These are phyloP conservation scores for Chaenocephalus aceratus DNA, from an alignment of 2,113 vertebrate genomes.

Conservation along the genomic window DNA sequence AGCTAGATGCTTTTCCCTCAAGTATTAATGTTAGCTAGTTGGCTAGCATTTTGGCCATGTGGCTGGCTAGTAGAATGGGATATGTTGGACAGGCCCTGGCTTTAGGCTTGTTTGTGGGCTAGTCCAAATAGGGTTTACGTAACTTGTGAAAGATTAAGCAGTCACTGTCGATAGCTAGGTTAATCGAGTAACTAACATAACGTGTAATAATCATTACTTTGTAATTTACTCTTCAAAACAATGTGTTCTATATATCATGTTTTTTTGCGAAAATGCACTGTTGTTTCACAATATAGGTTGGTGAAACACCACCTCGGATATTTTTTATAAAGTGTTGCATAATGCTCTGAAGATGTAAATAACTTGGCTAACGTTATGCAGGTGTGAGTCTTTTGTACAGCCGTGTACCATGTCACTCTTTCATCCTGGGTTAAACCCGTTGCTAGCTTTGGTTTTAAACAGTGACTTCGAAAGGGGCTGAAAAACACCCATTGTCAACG, in stretches of 20 bases:
- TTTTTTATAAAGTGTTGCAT: conserved; percentile 45
- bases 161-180: conserved; percentile 44
- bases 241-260: fast-evolving
- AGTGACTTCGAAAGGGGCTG: not conserved
- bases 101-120: conserved; percentile 56
- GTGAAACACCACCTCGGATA: not conserved
- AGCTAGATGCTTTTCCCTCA: conserved; percentile 33
- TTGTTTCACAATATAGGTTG: not conserved
- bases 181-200: conserved; percentile 10
- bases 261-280: not conserved
- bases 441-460: conserved; percentile 14
- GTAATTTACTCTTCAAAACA: not conserved
- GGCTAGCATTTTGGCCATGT: conserved; percentile 76
- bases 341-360: conserved; percentile 39
- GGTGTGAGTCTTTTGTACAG: not conserved
- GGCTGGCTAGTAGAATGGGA: conserved; percentile 51
- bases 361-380: conserved; percentile 7
- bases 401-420: conserved; percentile 17
- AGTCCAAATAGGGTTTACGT: conserved; percentile 68
- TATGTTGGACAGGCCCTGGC: conserved; percentile 56
- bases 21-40: conserved; percentile 48
- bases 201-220: conserved; percentile 4
- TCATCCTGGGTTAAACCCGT: conserved; percentile 33
- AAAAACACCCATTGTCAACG: conserved; percentile 23
- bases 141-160: conserved; percentile 71